phyloP scores from a whole-genome alignment of 1,140 invertebrate genomes.

The Bombus soroeensis region DNA sequence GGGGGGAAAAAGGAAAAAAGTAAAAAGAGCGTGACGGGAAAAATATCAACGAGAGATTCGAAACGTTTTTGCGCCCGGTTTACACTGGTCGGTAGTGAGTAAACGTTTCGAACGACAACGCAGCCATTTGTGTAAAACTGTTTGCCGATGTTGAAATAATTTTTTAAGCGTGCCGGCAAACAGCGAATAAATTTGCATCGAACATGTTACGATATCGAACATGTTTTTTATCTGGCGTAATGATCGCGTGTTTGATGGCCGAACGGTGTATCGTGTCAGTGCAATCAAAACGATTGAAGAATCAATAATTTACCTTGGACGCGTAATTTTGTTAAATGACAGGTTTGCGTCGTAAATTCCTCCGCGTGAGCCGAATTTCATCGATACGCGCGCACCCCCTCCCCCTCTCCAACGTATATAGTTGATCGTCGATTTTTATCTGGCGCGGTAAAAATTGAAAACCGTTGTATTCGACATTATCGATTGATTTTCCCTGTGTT shows the following conservation, averaged over 20 bases:
- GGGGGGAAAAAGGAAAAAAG: background rate
- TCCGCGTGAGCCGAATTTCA: background rate
- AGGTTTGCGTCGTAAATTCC: conserved; percentile 6
- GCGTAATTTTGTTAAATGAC: conserved; percentile 37
- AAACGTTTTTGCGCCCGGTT: background rate
- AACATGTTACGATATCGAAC: conserved; percentile 31
- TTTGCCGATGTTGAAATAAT: conserved; percentile 40
- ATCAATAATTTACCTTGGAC: conserved; percentile 34
- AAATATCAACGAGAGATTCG: background rate
- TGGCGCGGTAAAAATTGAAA: background rate
- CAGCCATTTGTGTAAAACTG: conserved; percentile 16
- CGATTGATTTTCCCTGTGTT: background rate
- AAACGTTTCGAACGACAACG: conserved; percentile 16
- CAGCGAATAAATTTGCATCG: conserved; percentile 42
- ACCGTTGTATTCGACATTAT: background rate
- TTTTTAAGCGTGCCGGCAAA: conserved; percentile 33
- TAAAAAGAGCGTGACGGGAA: background rate
- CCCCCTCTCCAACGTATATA: background rate
- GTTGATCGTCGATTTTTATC: conserved; percentile 12
- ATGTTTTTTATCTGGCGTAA: conserved; percentile 39
- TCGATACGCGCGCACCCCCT: background rate
- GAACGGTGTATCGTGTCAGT: conserved; percentile 30
- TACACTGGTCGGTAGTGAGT: conserved; percentile 10
- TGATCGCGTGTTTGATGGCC: conserved; percentile 30
- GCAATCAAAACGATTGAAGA: conserved; percentile 39